These are phyloP conservation scores for Tetropium fuscum DNA, from an alignment of 2,888 invertebrate species.

Conservation along the genomic window DNA sequence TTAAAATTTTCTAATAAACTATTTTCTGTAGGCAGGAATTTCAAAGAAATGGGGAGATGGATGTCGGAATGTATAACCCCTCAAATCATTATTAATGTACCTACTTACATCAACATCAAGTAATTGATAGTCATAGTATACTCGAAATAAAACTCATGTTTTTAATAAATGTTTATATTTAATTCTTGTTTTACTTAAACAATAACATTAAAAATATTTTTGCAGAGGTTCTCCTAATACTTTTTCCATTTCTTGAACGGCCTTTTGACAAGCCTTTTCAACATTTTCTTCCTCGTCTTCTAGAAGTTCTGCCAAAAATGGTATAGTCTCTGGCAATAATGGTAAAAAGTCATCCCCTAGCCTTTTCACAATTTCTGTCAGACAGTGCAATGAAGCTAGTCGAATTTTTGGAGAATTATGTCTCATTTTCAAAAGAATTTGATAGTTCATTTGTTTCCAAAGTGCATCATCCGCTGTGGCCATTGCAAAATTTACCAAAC, in stretches of 20 bases:
- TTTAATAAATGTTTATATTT: conserved; percentile 1
- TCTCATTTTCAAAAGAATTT: conserved; percentile 88
- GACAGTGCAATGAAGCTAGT: conserved; percentile 76
- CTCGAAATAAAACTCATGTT: background rate
- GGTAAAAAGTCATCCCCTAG: conserved; percentile 91
- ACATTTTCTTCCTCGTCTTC: conserved; percentile 90
- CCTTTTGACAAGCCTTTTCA: conserved; percentile 82
- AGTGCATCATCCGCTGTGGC: conserved; percentile 87
- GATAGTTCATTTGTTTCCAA: conserved; percentile 93
- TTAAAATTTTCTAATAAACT: background rate
- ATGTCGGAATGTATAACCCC: conserved; percentile 1
- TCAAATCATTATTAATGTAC: conserved; percentile 11
- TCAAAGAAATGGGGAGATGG: conserved; percentile 5
- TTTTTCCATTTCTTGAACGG: conserved; percentile 86
- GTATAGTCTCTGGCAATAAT: conserved; percentile 91
- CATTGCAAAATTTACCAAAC: conserved; percentile 85
- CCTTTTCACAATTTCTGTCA: conserved; percentile 84
- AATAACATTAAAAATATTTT: conserved; percentile 78
- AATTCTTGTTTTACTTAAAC: background rate
- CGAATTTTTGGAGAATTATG: conserved; percentile 81
- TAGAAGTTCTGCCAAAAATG: conserved; percentile 92
- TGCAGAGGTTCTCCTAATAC: conserved; percentile 92
- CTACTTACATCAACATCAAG: too few species aligned
- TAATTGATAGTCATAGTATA: too few species aligned
- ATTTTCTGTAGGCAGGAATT: conserved; percentile 13